Conservation (phyloP, 2,888 invertebrate species). For the Melieria crassipennis region DNA sequence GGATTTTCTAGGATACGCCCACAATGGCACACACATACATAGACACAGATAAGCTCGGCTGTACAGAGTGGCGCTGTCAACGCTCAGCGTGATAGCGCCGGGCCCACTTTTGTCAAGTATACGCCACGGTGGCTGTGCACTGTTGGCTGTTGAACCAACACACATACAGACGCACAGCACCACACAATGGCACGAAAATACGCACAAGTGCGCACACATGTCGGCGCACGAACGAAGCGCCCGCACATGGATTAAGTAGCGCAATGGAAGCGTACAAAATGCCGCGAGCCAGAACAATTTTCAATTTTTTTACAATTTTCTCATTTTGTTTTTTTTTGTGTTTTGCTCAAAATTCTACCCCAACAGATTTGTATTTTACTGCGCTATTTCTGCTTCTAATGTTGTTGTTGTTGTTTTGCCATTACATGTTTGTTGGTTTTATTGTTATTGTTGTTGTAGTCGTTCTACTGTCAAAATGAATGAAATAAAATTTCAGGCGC, state of each 20-base stretch:
- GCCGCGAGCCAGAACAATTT: conserved; percentile 21
- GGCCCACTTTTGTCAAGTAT: too few species aligned
- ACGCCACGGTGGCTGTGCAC: too few species aligned
- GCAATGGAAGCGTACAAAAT: conserved; percentile 8
- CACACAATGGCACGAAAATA: too few species aligned
- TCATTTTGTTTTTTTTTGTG: conserved; percentile 3
- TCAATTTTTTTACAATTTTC: conserved; percentile 17
- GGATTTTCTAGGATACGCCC: conserved; percentile 41
- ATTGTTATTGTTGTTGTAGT: not conserved
- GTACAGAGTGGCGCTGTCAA: too few species aligned
- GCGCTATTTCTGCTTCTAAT: not conserved
- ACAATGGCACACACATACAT: conserved; percentile 30
- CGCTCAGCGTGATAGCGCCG: too few species aligned
- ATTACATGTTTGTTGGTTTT: not conserved
- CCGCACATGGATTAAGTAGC: too few species aligned
- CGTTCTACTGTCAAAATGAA: too few species aligned
- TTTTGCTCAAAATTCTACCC: not conserved
- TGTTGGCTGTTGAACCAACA: too few species aligned
- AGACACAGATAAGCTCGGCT: not conserved
- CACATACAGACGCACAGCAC: too few species aligned
- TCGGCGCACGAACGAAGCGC: too few species aligned
- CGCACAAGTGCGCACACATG: too few species aligned
- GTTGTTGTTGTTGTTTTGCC: conserved; percentile 1
- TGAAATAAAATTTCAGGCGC: not conserved
- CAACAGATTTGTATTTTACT: not conserved